These are phyloP conservation scores for Hypanus sabinus DNA, from an alignment of 2,113 vertebrate species.

Conservation along the genomic window DNA sequence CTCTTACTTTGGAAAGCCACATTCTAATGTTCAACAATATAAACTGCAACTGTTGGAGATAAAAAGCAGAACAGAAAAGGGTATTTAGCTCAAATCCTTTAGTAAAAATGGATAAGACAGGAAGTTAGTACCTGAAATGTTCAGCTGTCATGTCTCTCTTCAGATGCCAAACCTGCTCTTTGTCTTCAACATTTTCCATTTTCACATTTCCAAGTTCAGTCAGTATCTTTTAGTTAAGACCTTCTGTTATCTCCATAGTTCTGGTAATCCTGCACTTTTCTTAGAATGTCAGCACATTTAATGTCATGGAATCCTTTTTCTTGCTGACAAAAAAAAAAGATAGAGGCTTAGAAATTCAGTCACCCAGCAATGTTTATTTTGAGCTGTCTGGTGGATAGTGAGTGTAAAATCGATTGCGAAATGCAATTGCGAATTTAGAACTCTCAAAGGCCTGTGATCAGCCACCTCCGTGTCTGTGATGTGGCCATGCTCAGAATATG, in stretches of 20 bases:
- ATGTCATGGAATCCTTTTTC: background rate
- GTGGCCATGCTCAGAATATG: too few relatives aligned
- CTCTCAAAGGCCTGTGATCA: too few relatives aligned
- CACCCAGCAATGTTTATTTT: too few relatives aligned
- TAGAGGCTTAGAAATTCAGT: background rate
- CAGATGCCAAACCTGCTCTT: background rate
- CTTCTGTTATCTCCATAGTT: background rate
- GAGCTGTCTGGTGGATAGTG: too few relatives aligned
- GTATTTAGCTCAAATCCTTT: background rate
- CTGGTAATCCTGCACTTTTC: background rate
- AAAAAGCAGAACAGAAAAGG: background rate
- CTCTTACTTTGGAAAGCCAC: background rate
- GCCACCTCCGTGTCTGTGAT: too few relatives aligned
- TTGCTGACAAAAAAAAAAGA: background rate
- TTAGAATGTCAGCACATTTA: background rate
- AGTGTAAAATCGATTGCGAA: too few relatives aligned
- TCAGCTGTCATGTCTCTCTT: background rate
- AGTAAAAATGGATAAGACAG: background rate
- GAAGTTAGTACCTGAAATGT: background rate
- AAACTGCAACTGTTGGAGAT: background rate
- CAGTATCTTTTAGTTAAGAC: background rate
- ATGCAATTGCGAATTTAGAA: too few relatives aligned
- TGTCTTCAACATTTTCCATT: background rate
- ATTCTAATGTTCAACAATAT: background rate
- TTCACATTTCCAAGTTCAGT: background rate